Percentiles rank a stretch among this genome's conserved stretches.
Conservation (phyloP, 2,888 invertebrate genomes). For the Eubasilissa splendida region DNA sequence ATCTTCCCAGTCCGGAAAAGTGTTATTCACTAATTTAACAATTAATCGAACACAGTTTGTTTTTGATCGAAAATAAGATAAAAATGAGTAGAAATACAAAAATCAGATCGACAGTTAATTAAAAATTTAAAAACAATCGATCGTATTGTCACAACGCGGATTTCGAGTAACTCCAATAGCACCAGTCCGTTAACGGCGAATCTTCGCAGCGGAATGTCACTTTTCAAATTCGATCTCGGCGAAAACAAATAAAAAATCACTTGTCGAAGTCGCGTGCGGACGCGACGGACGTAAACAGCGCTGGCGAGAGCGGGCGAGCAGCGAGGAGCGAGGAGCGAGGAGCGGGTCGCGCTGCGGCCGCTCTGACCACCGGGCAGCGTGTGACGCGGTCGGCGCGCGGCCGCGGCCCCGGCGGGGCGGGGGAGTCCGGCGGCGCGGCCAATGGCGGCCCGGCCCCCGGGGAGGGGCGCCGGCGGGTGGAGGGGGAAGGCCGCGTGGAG, state of each 20-base stretch:
- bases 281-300: slow-evolving; percentile 45
- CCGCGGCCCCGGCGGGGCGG: slow-evolving; percentile 50
- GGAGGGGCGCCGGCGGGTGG: slow-evolving; percentile 35
- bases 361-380: slow-evolving; percentile 54
- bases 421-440: slow-evolving; percentile 56
- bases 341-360: slow-evolving; percentile 39
- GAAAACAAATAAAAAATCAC: slow-evolving; percentile 9
- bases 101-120: not conserved
- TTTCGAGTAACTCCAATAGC: too few relatives aligned
- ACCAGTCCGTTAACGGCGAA: not conserved
- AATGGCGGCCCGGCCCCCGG: slow-evolving; percentile 59
- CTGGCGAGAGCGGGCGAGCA: not conserved
- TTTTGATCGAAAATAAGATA: not conserved
- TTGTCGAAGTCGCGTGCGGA: slow-evolving; percentile 5
- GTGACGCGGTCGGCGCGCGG: slow-evolving; percentile 43
- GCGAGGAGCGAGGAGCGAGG: not conserved
- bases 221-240: slow-evolving; percentile 1
- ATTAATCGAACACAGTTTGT: not conserved
- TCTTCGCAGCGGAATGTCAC: not conserved
- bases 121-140: not conserved
- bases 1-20: slow-evolving; percentile 6
- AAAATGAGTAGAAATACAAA: too few relatives aligned
- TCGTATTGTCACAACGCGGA: not conserved
- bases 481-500: slow-evolving; percentile 46
- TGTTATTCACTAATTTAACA: not conserved